phyloP scores from a whole-genome alignment of 2,113 vertebrate species.

The Dunckerocampus dactyliophorus region DNA sequence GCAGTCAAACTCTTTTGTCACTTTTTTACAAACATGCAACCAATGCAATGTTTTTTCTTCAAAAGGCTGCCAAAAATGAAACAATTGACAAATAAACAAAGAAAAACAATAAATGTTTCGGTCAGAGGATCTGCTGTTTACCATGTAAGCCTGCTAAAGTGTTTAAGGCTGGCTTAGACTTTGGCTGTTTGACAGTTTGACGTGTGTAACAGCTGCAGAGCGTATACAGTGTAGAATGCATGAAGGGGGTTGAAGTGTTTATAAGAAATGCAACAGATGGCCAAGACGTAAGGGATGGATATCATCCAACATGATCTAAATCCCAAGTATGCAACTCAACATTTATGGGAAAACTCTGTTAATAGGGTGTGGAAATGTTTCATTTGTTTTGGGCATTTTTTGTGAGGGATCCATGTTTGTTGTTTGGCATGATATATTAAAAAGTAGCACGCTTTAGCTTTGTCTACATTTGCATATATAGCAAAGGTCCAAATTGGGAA shows the following conservation, averaged over 20 bases:
- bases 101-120: background rate
- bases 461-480: too few species aligned
- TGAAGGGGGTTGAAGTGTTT: constrained; percentile 26
- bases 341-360: background rate
- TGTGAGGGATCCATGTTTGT: too few species aligned
- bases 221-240: constrained; percentile 28
- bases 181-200: constrained; percentile 28
- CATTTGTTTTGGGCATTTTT: too few species aligned
- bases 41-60: background rate
- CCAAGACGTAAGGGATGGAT: constrained; percentile 10
- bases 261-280: constrained; percentile 32
- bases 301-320: constrained; percentile 16
- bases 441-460: too few species aligned
- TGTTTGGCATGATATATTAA: too few species aligned
- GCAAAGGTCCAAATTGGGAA: too few species aligned
- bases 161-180: constrained; percentile 6
- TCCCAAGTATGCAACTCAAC: constrained; percentile 4
- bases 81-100: background rate
- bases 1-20: too few species aligned
- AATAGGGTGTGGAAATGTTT: too few species aligned
- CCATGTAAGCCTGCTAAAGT: constrained; percentile 32
- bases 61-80: constrained; percentile 10
- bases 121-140: background rate
- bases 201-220: constrained; percentile 53
- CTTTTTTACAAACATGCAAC: background rate